phyloP scores from a whole-genome alignment of 2,888 invertebrate species.

The Agonopterix arenella region DNA sequence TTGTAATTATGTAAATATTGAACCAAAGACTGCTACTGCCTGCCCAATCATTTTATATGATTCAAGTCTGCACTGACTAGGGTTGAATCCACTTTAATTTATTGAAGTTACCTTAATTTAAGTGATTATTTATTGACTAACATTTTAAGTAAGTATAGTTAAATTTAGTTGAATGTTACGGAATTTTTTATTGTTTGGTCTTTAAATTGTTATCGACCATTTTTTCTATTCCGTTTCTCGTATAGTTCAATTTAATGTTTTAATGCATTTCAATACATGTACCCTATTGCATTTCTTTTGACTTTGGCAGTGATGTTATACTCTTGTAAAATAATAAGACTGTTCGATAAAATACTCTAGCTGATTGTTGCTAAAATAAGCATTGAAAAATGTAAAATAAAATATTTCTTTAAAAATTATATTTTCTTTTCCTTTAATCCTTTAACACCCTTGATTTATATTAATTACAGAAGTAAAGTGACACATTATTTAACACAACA shows the following conservation, averaged over 20 bases:
- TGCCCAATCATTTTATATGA: slow-evolving; percentile 33
- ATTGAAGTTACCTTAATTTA: slow-evolving; percentile 71
- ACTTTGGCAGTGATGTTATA: slow-evolving; percentile 57
- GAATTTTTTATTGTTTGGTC: slow-evolving; percentile 13
- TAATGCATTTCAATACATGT: slow-evolving; percentile 45
- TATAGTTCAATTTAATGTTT: slow-evolving; percentile 23
- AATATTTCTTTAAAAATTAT: slow-evolving; percentile 39
- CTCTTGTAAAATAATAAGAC: slow-evolving; percentile 73
- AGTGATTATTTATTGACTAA: slow-evolving; percentile 71
- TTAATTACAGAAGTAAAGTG: too few relatives aligned
- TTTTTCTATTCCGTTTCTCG: background rate
- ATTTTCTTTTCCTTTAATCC: slow-evolving; percentile 14
- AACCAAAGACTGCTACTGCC: slow-evolving; percentile 68
- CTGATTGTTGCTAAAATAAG: slow-evolving; percentile 53
- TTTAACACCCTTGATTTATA: background rate
- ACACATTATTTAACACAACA: too few relatives aligned
- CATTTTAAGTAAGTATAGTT: slow-evolving; percentile 41
- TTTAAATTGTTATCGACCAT: background rate
- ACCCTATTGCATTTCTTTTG: slow-evolving; percentile 63
- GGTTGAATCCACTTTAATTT: slow-evolving; percentile 55
- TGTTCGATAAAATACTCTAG: slow-evolving; percentile 73
- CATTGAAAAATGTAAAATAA: slow-evolving; percentile 53
- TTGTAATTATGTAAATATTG: slow-evolving; percentile 47
- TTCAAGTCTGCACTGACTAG: slow-evolving; percentile 42
- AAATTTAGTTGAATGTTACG: slow-evolving; percentile 33